These are phyloP conservation scores for Anguilla rostrata DNA, from an alignment of 2,113 vertebrate genomes.

Conservation along the genomic window DNA sequence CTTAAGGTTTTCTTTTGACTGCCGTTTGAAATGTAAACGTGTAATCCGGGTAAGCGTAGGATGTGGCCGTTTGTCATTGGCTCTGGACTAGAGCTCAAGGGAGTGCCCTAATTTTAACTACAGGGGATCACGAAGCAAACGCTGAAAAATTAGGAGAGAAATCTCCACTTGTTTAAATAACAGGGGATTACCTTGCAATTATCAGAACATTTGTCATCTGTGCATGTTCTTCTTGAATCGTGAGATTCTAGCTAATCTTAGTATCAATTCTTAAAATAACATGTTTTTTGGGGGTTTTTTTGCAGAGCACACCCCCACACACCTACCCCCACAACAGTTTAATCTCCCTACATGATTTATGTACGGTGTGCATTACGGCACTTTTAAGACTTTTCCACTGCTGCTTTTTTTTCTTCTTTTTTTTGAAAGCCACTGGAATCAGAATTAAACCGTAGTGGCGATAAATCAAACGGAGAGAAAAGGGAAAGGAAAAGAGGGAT, in stretches of 20 bases:
- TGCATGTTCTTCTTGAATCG: not conserved
- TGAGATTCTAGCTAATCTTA: not conserved
- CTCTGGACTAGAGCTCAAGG: not conserved
- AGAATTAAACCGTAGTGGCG: not conserved
- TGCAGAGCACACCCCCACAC: not conserved
- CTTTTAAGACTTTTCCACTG: not conserved
- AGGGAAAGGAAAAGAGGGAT: not conserved
- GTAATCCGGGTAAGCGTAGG: not conserved
- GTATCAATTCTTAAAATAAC: not conserved
- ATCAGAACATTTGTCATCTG: not conserved
- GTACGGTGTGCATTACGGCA: not conserved
- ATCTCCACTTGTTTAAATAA: not conserved
- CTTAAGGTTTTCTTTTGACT: not conserved
- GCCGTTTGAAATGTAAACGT: not conserved
- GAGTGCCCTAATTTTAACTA: not conserved
- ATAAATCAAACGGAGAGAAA: not conserved
- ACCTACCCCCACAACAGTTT: not conserved
- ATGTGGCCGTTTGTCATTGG: not conserved
- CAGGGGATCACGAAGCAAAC: not conserved
- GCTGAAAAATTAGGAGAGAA: not conserved
- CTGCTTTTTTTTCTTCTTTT: not conserved
- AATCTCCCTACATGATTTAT: not conserved
- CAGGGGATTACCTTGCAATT: not conserved
- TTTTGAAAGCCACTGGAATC: conserved; percentile 6
- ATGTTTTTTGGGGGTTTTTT: not conserved